A percentile compares a stretch with the other conserved stretches of the same genome.
Conservation (phyloP, 2,888 invertebrate genomes). For the Ochropleura leucogaster region DNA sequence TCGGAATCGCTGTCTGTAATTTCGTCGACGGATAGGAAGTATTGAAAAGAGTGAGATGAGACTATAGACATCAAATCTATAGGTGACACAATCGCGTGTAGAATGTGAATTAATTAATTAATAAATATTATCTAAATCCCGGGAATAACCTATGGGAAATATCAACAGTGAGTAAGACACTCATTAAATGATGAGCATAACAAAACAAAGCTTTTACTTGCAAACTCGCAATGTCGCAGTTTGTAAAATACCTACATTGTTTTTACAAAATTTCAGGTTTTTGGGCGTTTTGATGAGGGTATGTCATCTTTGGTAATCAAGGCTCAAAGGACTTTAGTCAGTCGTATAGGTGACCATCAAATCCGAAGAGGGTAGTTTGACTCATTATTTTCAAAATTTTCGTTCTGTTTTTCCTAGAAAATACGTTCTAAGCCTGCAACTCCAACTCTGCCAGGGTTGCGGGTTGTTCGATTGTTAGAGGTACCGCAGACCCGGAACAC, state of each 20-base stretch:
- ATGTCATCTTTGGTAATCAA: slow-evolving; percentile 10
- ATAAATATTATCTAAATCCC: slow-evolving; percentile 7
- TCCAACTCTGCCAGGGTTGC: no score
- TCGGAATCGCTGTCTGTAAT: not conserved
- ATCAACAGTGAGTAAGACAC: slow-evolving; percentile 19
- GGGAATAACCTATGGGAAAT: slow-evolving; percentile 17
- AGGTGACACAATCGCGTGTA: not conserved
- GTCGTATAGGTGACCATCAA: not conserved
- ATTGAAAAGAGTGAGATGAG: not conserved
- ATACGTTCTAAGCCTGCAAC: not conserved
- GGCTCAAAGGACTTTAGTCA: not conserved
- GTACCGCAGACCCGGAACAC: no score
- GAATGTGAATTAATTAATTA: slow-evolving; percentile 6
- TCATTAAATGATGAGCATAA: slow-evolving; percentile 25
- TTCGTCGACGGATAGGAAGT: not conserved
- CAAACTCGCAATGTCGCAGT: slow-evolving; percentile 12
- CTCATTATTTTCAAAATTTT: not conserved
- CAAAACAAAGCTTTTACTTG: slow-evolving; percentile 24
- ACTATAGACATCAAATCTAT: not conserved
- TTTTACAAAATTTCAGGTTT: slow-evolving; percentile 24
- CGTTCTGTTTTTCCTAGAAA: not conserved
- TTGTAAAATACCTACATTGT: slow-evolving; percentile 41
- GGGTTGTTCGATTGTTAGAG: no score
- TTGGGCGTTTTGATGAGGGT: slow-evolving; percentile 3
- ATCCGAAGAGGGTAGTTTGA: not conserved